Conservation (phyloP, 2,888 invertebrate genomes). For the Lasioglossum calceatum region DNA sequence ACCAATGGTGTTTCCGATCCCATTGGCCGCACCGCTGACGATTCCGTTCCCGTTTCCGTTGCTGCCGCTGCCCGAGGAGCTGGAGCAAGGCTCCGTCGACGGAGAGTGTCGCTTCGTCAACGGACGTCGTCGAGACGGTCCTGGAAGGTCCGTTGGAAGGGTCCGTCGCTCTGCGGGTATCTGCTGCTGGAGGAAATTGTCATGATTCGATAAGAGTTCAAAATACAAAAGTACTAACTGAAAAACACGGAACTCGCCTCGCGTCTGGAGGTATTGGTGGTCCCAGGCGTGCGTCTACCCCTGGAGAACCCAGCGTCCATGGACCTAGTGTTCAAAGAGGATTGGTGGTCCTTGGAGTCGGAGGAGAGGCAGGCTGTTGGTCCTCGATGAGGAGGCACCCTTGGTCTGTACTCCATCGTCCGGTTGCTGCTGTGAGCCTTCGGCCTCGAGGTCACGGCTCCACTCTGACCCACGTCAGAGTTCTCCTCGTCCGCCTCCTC, state of each 20-base stretch:
- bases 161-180: conserved; percentile 88
- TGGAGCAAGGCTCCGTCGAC: conserved; percentile 92
- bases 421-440: conserved; percentile 76
- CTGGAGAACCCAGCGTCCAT: conserved; percentile 92
- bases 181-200: conserved; percentile 70
- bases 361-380: conserved; percentile 58
- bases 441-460: conserved; percentile 69
- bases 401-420: conserved; percentile 85
- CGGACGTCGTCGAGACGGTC: conserved; percentile 85
- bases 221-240: background rate
- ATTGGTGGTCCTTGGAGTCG: conserved; percentile 82
- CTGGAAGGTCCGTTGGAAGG: conserved; percentile 89
- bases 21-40: conserved; percentile 86
- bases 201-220: background rate
- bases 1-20: conserved; percentile 91
- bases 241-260: background rate
- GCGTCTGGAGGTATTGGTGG: conserved; percentile 81
- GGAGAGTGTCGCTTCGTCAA: conserved; percentile 85
- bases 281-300: conserved; percentile 79
- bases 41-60: conserved; percentile 88
- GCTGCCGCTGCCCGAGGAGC: conserved; percentile 92
- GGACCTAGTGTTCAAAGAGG: conserved; percentile 92
- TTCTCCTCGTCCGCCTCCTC: conserved; percentile 92
- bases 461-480: conserved; percentile 86
- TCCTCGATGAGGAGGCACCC: conserved; percentile 91